Conservation (phyloP, 1,140 invertebrate genomes). For the Ectropis grisescens region DNA sequence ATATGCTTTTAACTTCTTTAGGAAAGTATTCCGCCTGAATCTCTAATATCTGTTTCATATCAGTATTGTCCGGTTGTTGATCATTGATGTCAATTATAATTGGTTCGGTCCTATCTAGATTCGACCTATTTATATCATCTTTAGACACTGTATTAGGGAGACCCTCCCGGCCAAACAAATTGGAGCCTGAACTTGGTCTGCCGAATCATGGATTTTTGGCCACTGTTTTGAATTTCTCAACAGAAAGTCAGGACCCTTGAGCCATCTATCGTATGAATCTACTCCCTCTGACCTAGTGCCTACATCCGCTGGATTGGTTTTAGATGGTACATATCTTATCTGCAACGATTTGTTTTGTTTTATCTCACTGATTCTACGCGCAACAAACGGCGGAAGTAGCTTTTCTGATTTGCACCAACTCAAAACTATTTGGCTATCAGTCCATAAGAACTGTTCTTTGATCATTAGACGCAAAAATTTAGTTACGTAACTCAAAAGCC, state of each 20-base stretch:
- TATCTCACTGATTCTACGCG: slow-evolving; percentile 11
- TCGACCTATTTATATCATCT: neutral
- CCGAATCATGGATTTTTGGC: neutral
- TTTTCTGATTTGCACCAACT: slow-evolving; percentile 13
- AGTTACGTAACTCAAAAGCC: slow-evolving; percentile 10
- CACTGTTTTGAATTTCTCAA: neutral
- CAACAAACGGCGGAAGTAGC: slow-evolving; percentile 14
- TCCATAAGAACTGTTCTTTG: slow-evolving; percentile 10
- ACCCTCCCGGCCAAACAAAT: slow-evolving; percentile 4
- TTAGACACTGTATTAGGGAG: neutral
- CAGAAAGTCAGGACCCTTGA: slow-evolving; percentile 11
- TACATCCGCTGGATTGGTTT: slow-evolving; percentile 9
- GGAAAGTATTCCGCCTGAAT: slow-evolving; percentile 5
- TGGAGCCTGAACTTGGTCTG: neutral
- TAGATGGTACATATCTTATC: slow-evolving; percentile 6
- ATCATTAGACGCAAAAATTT: slow-evolving; percentile 8
- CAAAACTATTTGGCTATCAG: slow-evolving; percentile 16
- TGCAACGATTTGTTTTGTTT: slow-evolving; percentile 2
- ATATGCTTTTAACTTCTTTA: slow-evolving; percentile 4
- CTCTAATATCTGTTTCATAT: no score
- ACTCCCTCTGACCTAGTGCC: slow-evolving; percentile 4
- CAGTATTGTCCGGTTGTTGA: no score
- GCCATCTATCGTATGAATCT: slow-evolving; percentile 1
- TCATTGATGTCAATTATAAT: neutral
- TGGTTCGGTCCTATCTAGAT: no score